phyloP scores from a whole-genome alignment of 2,113 vertebrate species.

The Setophaga petechia region DNA sequence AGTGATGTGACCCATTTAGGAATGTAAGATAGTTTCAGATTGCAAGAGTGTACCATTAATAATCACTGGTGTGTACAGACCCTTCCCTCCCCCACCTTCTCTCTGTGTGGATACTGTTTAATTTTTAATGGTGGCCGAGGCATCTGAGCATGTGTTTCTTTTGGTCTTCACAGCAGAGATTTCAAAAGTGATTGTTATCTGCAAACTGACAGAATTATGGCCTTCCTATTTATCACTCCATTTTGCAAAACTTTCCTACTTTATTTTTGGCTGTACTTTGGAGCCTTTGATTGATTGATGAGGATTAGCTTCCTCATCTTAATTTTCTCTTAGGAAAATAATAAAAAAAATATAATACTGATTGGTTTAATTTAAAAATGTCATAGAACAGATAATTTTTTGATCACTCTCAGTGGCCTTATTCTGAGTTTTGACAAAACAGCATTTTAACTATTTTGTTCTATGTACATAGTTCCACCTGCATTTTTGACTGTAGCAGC shows the following conservation, averaged over 20 bases:
- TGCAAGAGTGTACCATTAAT: neutral
- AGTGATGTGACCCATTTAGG: constrained; percentile 15
- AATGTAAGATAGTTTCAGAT: neutral
- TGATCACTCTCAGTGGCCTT: neutral
- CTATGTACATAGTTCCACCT: neutral
- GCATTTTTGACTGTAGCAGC: neutral
- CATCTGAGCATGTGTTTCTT: neutral
- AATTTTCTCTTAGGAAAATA: neutral
- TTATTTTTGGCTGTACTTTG: neutral
- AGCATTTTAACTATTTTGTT: neutral
- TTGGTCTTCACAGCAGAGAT: neutral
- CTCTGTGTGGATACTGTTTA: neutral
- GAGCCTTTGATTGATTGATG: neutral
- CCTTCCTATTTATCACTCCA: neutral
- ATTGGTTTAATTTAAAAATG: neutral
- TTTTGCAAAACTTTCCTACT: neutral
- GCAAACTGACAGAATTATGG: neutral
- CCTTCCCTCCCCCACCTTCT: neutral
- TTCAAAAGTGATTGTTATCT: neutral
- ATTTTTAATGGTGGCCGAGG: neutral
- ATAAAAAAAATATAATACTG: fast-evolving
- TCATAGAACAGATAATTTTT: neutral
- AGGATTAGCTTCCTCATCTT: neutral
- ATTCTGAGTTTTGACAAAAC: neutral
- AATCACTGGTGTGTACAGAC: neutral